Base-by-base conservation (phyloP, 2,113 vertebrate genomes). In the Grantiella picta region DNA sequence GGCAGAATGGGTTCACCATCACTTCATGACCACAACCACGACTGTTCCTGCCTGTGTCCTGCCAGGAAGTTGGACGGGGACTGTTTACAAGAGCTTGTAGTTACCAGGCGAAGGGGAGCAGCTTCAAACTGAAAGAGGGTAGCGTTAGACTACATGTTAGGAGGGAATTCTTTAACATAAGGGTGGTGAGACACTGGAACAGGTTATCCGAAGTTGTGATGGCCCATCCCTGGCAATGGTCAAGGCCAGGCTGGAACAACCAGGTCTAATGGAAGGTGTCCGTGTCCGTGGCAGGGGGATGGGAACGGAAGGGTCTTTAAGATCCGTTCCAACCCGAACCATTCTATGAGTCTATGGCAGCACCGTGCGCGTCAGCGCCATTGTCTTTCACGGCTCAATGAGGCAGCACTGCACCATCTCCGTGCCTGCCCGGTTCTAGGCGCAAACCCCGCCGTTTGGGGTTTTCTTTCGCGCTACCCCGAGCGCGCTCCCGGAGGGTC, bases 21-120 rank as follows among this genome's bases (percentile, higher is more conserved):
- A 0, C 27, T 13, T 15, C 61, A 3, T 0, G 4, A n/a, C 49
- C 59, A 29, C 59, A 47, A 64, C 15, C 44, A n/a, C 1, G 3
- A 22, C 66, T 19, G 31, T 3, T 50, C 33, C 52, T 35, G 29
- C 35, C 50, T 1, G 6, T 66, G 33, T 25, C 44, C 61, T 17
- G 11, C 17, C 31, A 4, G 54, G 15, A 61, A 28, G 40, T 5
- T 23, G 71, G 15, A 70, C 25, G 21, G 21, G 13, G 16, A 20
- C 5, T 44, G 17, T 31, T 35, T 31, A 35, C 17, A 35, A 22
- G 35, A 29, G 25, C 5, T 15, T 25, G 20, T 17, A 3, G 4
- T 10, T 33, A 45, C 28, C 29, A 13, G 10, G 9, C 25, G 47
- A 35, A 25, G 8, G 23, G 54, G 54, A 49, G 27, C 4, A 35